Conservation (phyloP, 2,113 vertebrate species). For the Brachyistius frenatus region DNA sequence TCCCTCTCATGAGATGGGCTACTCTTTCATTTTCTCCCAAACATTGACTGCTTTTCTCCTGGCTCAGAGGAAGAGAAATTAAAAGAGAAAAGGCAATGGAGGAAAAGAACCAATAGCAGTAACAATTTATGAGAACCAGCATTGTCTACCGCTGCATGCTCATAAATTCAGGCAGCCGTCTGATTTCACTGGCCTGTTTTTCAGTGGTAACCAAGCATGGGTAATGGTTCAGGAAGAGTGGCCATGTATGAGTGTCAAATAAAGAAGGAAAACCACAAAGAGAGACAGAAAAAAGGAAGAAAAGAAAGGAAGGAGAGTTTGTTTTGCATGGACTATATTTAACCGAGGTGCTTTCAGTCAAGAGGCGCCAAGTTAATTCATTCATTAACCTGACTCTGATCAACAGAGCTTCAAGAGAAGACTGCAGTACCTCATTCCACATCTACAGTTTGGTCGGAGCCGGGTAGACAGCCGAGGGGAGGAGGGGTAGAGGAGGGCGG, state of each 20-base stretch:
- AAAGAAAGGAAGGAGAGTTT: background rate
- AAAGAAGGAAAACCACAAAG: constrained; percentile 17
- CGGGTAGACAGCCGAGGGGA: constrained; percentile 11
- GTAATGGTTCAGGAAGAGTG: constrained; percentile 61
- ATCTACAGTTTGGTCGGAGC: constrained; percentile 29
- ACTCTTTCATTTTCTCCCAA: constrained; percentile 45
- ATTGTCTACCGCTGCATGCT: constrained; percentile 37
- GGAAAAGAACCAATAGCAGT: constrained; percentile 16
- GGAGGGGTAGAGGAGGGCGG: constrained; percentile 4
- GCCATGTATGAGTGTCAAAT: constrained; percentile 2
- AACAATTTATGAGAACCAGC: constrained; percentile 59
- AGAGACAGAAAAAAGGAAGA: background rate
- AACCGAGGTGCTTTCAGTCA: constrained; percentile 16
- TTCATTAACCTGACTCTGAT: constrained; percentile 62
- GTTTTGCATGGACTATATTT: background rate
- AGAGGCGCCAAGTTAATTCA: constrained; percentile 13
- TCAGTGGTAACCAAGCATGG: constrained; percentile 63
- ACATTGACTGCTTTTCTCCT: constrained; percentile 36
- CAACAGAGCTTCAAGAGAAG: constrained; percentile 40
- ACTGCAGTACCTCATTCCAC: constrained; percentile 26
- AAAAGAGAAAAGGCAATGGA: background rate
- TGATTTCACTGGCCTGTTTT: constrained; percentile 69
- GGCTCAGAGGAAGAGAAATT: background rate
- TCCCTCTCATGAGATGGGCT: constrained; percentile 25
- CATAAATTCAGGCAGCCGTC: constrained; percentile 53